Evolutionary conservation across 2,113 vertebrate genomes (phyloP).

Genomic region (Entomyzon cyanotis): DNA sequence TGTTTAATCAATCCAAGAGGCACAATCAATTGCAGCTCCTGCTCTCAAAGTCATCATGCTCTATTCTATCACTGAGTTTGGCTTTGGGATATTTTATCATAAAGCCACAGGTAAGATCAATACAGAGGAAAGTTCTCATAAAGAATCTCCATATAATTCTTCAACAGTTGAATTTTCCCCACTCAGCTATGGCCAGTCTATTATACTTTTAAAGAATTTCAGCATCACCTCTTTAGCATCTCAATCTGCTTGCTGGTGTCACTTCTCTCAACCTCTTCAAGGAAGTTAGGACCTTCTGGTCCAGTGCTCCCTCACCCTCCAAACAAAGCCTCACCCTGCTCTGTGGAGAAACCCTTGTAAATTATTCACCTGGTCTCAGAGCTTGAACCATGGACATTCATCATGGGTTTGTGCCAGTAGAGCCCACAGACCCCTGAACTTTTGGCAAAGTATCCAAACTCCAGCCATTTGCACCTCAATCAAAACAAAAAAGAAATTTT

Average conservation of each 20-base stretch:
- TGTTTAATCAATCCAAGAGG: not conserved
- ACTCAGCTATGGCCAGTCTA: fast-evolving
- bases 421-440: not conserved
- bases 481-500: not conserved
- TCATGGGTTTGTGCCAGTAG: not conserved
- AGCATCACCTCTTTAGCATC: not conserved
- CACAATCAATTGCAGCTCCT: not conserved
- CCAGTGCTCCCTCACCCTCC: not conserved
- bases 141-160: not conserved
- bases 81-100: not conserved
- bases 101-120: not conserved
- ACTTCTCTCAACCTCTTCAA: not conserved
- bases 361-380: not conserved
- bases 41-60: not conserved
- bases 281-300: not conserved
- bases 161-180: not conserved
- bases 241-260: not conserved
- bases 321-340: not conserved
- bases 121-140: not conserved
- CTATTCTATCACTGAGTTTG: not conserved
- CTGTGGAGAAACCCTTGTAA: not conserved
- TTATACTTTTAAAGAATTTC: not conserved
- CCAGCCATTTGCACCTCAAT: not conserved
- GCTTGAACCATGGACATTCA: not conserved
- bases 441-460: not conserved